Conservation (phyloP, 2,888 invertebrate genomes). For the Caenorhabditis sp. region DNA sequence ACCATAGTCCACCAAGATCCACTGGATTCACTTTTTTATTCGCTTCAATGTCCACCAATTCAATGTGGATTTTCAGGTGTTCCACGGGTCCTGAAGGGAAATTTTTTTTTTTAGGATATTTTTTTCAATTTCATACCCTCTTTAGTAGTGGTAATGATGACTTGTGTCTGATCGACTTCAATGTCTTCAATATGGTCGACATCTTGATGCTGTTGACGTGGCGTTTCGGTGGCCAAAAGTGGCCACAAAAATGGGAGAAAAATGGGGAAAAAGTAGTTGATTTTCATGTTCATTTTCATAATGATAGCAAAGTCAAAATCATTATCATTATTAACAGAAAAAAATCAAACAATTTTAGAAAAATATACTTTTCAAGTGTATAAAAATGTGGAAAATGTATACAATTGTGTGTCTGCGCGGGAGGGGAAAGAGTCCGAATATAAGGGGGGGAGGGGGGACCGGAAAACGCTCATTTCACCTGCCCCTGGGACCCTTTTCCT, state of each 20-base stretch:
- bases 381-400: slow-evolving; percentile 21
- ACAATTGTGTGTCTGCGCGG: slow-evolving; percentile 28
- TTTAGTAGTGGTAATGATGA: slow-evolving; percentile 79
- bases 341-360: too few relatives aligned
- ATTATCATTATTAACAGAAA: too few relatives aligned
- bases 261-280: too few relatives aligned
- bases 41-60: slow-evolving; percentile 77
- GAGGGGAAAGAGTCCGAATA: not conserved
- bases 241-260: slow-evolving; percentile 2
- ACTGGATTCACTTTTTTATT: slow-evolving; percentile 75
- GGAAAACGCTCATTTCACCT: slow-evolving; percentile 49
- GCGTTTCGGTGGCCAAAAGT: not conserved
- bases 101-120: not conserved
- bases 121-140: slow-evolving; percentile 55
- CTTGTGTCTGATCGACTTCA: slow-evolving; percentile 77
- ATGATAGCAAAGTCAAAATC: too few relatives aligned
- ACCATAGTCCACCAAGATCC: slow-evolving; percentile 77
- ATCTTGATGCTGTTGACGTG: slow-evolving; percentile 31
- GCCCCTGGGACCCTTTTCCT: too few relatives aligned
- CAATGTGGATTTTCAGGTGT: slow-evolving; percentile 72
- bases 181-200: slow-evolving; percentile 77
- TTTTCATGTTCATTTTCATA: too few relatives aligned
- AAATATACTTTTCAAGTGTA: too few relatives aligned
- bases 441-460: slow-evolving; percentile 18
- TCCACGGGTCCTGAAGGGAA: slow-evolving; percentile 67